These are phyloP conservation scores for Sciaenops ocellatus DNA, from an alignment of 2,797 vertebrate species.

Conservation along the genomic window DNA sequence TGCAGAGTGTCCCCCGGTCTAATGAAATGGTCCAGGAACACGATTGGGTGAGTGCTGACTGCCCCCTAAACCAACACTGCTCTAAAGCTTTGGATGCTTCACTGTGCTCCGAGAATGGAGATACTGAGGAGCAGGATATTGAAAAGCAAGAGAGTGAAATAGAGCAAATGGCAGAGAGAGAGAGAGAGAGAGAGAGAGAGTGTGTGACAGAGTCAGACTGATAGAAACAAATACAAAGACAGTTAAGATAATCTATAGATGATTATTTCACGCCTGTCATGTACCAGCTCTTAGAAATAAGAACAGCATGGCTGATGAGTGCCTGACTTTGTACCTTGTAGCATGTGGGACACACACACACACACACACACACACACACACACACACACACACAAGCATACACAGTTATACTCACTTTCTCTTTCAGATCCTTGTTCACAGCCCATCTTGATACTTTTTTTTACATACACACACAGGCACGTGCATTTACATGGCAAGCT, in stretches of 20 bases:
- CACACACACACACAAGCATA: background rate
- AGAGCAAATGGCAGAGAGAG: conserved; percentile 25
- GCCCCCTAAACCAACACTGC: conserved; percentile 29
- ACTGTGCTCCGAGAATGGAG: conserved; percentile 41
- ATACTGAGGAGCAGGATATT: conserved; percentile 47
- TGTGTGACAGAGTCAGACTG: conserved; percentile 7
- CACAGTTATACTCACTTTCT: no score
- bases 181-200: background rate
- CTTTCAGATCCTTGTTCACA: no score
- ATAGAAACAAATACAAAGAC: conserved; percentile 48
- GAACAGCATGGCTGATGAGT: conserved; percentile 37
- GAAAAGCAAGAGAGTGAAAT: conserved; percentile 43
- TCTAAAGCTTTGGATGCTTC: conserved; percentile 47
- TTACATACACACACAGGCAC: background rate
- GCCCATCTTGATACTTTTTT: no score
- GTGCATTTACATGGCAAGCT: no score
- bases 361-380: conserved; percentile 1
- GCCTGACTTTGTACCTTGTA: no score
- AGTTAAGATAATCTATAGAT: conserved; percentile 51
- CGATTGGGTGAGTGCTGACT: conserved; percentile 53
- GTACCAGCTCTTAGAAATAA: conserved; percentile 43
- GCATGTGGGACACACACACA: conserved; percentile 19
- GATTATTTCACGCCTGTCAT: conserved; percentile 43
- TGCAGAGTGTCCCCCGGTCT: conserved; percentile 39
- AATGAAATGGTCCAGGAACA: conserved; percentile 65